Base-by-base conservation (phyloP, 1,140 invertebrate genomes). In the Apis mellifera region DNA sequence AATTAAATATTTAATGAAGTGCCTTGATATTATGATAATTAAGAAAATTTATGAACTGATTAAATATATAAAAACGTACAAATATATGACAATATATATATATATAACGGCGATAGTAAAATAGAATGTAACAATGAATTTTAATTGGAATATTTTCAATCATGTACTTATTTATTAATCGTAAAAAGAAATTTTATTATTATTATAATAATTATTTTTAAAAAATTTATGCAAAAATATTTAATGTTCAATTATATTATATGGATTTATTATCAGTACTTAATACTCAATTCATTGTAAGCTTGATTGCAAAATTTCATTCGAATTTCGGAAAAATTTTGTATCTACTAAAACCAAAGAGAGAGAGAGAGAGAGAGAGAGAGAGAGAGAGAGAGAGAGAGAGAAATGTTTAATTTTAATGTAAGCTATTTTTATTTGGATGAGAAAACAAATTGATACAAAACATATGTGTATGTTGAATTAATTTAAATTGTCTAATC, bases 271-370 rank as follows among this genome's bases (percentile, higher is more conserved):
- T 26, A 52, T 79, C 54, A 71, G 69, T 83, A 84, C 65, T 75
- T 80, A 75, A 84, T 80, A 80, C 71, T 80, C 64, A 68, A 55
- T 50, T 32, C 59, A 23, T 54, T 55, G 11, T 17, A 13, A 26
- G 48, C 48, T 54, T 21, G 1, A 17, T n/a, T 9, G 26, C 15
- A 52, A 32, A 19, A 64, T 59, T 59, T 59, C 59, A 62, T 21
- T 60, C 13, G 12, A 19, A 70, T 64, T 57, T 50, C 19, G 0
- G 26, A 21, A 13, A 74, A 75, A 57, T 32, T 52, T 57, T n/a
- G 9, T 54, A n/a, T 57, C 19, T 23, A 75, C 0, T 66, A 26
- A 1, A 64, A 69, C 62, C 64, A 76, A 54, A 82, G 54, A 42
- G 32, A 42, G 32, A 42, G 32, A 42, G 32, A 42, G 32, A 42